phyloP scores from a whole-genome alignment of 2,888 invertebrate genomes.

The Caenorhabditis zanzibari region DNA sequence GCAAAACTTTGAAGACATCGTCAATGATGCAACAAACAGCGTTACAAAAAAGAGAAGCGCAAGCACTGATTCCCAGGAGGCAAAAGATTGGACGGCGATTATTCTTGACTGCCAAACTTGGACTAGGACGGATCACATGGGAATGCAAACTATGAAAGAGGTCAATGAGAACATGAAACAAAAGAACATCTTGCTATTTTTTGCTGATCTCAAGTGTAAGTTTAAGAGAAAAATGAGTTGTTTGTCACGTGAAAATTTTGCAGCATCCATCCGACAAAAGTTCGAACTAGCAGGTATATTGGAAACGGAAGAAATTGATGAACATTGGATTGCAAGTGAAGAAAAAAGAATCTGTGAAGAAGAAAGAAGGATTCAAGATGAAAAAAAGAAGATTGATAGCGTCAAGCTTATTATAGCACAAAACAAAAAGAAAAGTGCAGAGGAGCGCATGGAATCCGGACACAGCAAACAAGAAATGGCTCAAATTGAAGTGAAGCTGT shows the following conservation, averaged over 20 bases:
- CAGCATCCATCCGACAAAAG: slow-evolving; percentile 69
- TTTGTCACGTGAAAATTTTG: not conserved
- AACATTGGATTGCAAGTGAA: not conserved
- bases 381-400: not conserved
- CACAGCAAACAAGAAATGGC: not conserved
- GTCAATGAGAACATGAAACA: slow-evolving; percentile 67
- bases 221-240: no score
- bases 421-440: not conserved
- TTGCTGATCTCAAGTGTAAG: slow-evolving; percentile 71
- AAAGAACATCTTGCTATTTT: slow-evolving; percentile 61
- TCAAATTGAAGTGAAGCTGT: not conserved
- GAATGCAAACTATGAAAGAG: slow-evolving; percentile 75
- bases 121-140: slow-evolving; percentile 78
- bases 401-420: not conserved
- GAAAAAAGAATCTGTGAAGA: not conserved
- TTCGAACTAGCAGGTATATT: slow-evolving; percentile 66
- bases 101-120: slow-evolving; percentile 76
- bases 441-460: not conserved
- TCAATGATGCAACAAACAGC: slow-evolving; percentile 33
- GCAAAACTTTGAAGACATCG: slow-evolving; percentile 83
- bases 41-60: slow-evolving; percentile 10
- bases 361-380: not conserved
- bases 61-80: slow-evolving; percentile 40
- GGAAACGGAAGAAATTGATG: slow-evolving; percentile 5
- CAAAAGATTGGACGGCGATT: slow-evolving; percentile 58